Evolutionary conservation across 2,888 invertebrate species (phyloP).

Genomic region (Epinotia bilunana): DNA sequence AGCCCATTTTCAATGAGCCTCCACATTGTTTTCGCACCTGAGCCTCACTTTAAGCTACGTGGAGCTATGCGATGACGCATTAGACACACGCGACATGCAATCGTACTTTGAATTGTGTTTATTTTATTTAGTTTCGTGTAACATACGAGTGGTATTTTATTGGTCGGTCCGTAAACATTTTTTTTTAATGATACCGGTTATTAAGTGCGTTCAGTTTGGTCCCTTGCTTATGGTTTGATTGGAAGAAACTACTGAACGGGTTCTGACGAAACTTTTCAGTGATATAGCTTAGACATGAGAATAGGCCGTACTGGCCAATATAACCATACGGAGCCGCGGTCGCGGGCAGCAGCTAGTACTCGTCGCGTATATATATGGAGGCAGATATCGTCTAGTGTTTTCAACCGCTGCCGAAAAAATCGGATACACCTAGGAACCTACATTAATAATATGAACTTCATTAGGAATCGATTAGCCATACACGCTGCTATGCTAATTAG

Average conservation of each 20-base stretch:
- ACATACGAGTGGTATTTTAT: neutral
- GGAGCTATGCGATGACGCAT: conserved; percentile 42
- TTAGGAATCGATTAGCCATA: neutral
- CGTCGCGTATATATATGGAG: neutral
- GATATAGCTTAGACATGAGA: too few relatives aligned
- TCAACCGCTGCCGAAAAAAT: neutral
- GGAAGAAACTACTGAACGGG: neutral
- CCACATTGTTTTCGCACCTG: conserved; percentile 43
- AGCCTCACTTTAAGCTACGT: conserved; percentile 25
- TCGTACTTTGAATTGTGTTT: conserved; percentile 9
- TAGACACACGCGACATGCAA: conserved; percentile 37
- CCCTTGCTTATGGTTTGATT: neutral
- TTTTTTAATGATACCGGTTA: neutral
- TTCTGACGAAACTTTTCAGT: too few relatives aligned
- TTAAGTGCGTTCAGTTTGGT: neutral
- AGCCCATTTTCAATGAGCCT: conserved; percentile 27
- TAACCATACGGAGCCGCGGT: too few relatives aligned
- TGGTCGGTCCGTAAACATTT: neutral
- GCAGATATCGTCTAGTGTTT: neutral
- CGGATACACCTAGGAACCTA: neutral
- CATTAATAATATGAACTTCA: neutral
- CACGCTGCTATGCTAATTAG: neutral
- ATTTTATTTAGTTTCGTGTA: conserved; percentile 2
- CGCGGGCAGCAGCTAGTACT: too few relatives aligned
- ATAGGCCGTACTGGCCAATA: too few relatives aligned